Evolutionary conservation across 37 sponge, comb jelly and placozoan genomes (phyloP).

Genomic region (Haliclona indistincta): DNA sequence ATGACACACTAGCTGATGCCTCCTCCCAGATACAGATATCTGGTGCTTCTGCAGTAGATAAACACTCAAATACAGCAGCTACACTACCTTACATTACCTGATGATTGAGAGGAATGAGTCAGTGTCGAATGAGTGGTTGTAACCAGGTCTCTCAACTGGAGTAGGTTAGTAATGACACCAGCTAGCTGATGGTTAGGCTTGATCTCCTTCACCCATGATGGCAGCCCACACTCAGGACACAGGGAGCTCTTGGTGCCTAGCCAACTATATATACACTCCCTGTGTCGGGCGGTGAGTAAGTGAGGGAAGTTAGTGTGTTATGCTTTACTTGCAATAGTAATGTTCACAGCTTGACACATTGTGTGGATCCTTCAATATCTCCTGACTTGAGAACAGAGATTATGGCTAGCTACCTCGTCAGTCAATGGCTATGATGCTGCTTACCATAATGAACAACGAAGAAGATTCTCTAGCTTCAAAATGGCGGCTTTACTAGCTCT

Average conservation of each 20-base stretch:
- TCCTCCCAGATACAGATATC: too few relatives aligned
- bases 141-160: not conserved
- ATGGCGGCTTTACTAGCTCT: constrained; percentile 15
- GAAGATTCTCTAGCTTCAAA: constrained; percentile 5
- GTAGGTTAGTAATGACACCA: constrained; percentile 7
- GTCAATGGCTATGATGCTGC: too few relatives aligned
- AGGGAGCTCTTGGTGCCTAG: not conserved
- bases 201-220: constrained; percentile 45
- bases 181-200: constrained; percentile 33
- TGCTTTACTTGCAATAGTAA: constrained; percentile 47
- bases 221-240: constrained; percentile 53
- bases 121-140: too few relatives aligned
- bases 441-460: constrained; percentile 17
- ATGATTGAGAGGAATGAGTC: too few relatives aligned
- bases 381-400: not conserved
- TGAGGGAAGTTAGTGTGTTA: not conserved
- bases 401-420: too few relatives aligned
- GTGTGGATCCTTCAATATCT: constrained; percentile 24
- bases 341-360: constrained; percentile 39
- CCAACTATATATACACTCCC: constrained; percentile 1
- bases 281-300: not conserved
- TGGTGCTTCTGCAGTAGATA: too few relatives aligned
- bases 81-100: too few relatives aligned
- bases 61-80: too few relatives aligned
- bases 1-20: too few relatives aligned